Base-by-base conservation (phyloP, 2,797 vertebrate species). In the Gobio occitaniae region DNA sequence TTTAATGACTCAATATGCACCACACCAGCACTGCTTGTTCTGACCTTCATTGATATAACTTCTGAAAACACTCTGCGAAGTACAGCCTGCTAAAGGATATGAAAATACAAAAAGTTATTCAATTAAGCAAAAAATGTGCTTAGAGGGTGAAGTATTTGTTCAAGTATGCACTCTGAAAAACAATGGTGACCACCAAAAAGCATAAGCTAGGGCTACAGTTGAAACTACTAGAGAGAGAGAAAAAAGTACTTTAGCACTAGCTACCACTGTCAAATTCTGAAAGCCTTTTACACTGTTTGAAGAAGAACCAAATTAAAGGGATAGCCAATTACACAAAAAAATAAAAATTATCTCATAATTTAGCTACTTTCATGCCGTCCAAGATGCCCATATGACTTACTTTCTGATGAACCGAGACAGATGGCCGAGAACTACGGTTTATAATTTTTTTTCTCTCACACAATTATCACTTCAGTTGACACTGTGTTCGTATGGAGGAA, bases 1-100 rank as follows among this genome's bases (percentile, higher is more conserved):
- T 75, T 78, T 9, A 61, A 69, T 84, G 48, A 80, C 63, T 84
- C 50, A 82, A n/a, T 63, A 66, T 74, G 44, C 1, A 21, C 65
- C 66, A 78, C 69, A 72, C 32, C 61, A 78, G 32, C 11, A 69
- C 59, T 16, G 41, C 10, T 32, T 72, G 70, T 80, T 77, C 70
- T 78, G 75, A 71, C 83, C 65, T 78, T 50, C 47, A 56, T 21
- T 56, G 56, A 47, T 5, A 19, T 76, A 12, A 76, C 50, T 69
- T 76, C 69, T 59, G 16, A 75, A 74, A 47, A 12, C 52, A 71
- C n/a, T 36, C 56, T 19, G 11, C 38, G 19, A 74, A 75, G 29
- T 56, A 70, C 79, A 54, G 29, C 17, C 29, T 54, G 29, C 17
- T 54, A 29, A 66, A 50, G 3, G 4, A 15, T 6, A 3, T 38